Evolutionary conservation across 1,140 invertebrate species (phyloP), one percentile per base, ranked within the genome.

Genomic region (Aphelenchoides fujianensis): DNA sequence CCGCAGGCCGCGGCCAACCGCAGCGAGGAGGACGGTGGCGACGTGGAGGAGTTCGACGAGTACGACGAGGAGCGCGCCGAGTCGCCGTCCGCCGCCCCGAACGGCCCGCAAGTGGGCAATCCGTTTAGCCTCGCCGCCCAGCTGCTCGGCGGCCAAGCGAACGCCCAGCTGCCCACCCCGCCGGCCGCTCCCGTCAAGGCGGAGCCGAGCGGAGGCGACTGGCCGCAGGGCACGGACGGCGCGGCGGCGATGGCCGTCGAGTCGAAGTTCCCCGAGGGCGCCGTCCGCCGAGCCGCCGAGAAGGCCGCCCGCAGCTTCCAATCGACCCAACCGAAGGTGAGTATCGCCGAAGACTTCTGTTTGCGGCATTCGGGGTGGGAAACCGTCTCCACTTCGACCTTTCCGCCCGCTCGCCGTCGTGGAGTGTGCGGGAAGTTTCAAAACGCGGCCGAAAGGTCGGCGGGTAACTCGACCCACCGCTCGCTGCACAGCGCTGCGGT

Each of bases 251-350:
- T 16, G 23, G 37, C 57, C n/a, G 68, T 78, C 27, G 81, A 84
- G 62, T 57, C 68, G 5, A 75, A 72, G 30, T 84, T 83, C 35
- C 82, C 82, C 7, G 79, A 83, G 41, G 82, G 82, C 23, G 82
- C 82, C 9, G 81, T 83, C 23, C 72, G 76, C 48, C 68, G 82
- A 70, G 82, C 82, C 5, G 82, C 82, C 2, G 82, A 83, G 32
- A 83, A 83, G 59, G 82, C 82, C 3, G 77, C 81, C 36, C 66
- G 82, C 28, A 77, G 71, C 48, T 84, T 83, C 57, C 81, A 84
- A 52, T 75, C 73, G 57, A 84, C 82, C 7, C 82, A 83, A 53
- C 82, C 82, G 27, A 83, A 83, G 71, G 81, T 83, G 9, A 59
- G 70, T 57, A n/a, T n/a, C n/a, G n/a, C 0, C 9, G 36, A 23